Percentiles rank a stretch among this genome's conserved stretches.
phyloP scores from a whole-genome alignment of 2,888 invertebrate genomes.

The Calliopum simillimum region DNA sequence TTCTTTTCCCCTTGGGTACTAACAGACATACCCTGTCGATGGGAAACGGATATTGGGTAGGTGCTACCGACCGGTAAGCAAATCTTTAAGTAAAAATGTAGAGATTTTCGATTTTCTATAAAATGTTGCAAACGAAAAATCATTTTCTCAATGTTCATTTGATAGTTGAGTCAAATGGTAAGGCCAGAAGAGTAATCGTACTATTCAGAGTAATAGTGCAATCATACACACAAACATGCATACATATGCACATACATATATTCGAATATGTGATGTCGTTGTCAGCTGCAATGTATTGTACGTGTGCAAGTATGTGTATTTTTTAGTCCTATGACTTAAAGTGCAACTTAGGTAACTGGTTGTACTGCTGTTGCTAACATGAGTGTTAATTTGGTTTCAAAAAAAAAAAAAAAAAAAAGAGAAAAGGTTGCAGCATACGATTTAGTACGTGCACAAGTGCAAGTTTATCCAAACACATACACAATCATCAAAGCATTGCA shows the following conservation, averaged over 20 bases:
- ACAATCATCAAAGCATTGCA: background rate
- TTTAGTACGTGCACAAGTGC: slow-evolving; percentile 18
- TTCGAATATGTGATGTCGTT: too few species aligned
- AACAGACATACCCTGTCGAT: slow-evolving; percentile 1
- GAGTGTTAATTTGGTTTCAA: slow-evolving; percentile 30
- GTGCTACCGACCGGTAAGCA: slow-evolving; percentile 13
- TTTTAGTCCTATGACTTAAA: slow-evolving; percentile 10
- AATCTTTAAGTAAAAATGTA: slow-evolving; percentile 6
- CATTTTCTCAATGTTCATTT: too few species aligned
- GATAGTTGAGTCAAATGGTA: too few species aligned
- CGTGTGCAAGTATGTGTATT: too few species aligned
- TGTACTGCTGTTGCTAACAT: background rate
- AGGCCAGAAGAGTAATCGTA: too few species aligned
- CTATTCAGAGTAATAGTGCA: too few species aligned
- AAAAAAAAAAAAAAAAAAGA: too few species aligned
- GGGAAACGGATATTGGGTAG: slow-evolving; percentile 19
- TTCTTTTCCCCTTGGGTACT: too few species aligned
- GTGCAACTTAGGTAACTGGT: background rate
- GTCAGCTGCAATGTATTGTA: too few species aligned
- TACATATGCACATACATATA: too few species aligned
- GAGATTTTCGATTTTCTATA: slow-evolving; percentile 21
- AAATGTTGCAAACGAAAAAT: slow-evolving; percentile 20
- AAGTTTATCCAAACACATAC: background rate
- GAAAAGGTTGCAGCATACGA: slow-evolving; percentile 15
- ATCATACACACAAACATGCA: too few species aligned